Evolutionary conservation across 2,797 vertebrate genomes (phyloP), one percentile per base, ranked within the genome.

Genomic region (Microctenopoma lineatum): DNA sequence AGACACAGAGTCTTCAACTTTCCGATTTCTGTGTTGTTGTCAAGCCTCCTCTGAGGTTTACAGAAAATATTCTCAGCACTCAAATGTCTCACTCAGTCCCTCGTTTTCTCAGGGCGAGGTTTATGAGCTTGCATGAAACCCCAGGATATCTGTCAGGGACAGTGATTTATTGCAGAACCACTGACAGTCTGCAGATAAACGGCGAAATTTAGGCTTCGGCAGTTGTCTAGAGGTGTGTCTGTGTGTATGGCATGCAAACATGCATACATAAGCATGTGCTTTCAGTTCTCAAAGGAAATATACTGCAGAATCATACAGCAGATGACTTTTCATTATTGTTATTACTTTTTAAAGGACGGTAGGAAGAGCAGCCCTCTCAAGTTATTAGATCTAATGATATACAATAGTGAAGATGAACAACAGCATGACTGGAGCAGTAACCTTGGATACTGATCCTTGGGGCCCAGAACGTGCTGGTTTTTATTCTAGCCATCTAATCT

Each of bases 101-200:
- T 67, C 26, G 62, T 74, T 63, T 58, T 79, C 73, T 78, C 69
- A 54, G 62, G 59, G 72, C 4, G 54, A 61, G 53, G 77, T 75
- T 86, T 79, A 77, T 87, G 87, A 75, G 81, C 78, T 54, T 29
- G 78, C 83, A 86, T 80, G 70, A 84, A 79, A 84, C 61, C 66
- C 38, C 16, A n/a, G 64, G 76, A 87, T 84, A 84, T 85, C 74
- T 74, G 82, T 86, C 83, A 73, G 68, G 63, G 71, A 34, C 1
- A 7, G 57, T 85, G 84, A 90, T 91, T 87, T 86, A 89, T 90
- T 86, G 69, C 76, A 76, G 70, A 78, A 34, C 69, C 59, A 34
- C 73, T 14, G 46, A 66, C 38, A 50, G 68, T 66, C 69, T 78
- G 75, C 80, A 87, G 71, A 87, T 79, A 88, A 87, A 87, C 58